Percentiles rank a stretch among this genome's conserved stretches.
Evolutionary conservation across 2,113 vertebrate genomes (phyloP).

Genomic region (Pristiophorus japonicus): DNA sequence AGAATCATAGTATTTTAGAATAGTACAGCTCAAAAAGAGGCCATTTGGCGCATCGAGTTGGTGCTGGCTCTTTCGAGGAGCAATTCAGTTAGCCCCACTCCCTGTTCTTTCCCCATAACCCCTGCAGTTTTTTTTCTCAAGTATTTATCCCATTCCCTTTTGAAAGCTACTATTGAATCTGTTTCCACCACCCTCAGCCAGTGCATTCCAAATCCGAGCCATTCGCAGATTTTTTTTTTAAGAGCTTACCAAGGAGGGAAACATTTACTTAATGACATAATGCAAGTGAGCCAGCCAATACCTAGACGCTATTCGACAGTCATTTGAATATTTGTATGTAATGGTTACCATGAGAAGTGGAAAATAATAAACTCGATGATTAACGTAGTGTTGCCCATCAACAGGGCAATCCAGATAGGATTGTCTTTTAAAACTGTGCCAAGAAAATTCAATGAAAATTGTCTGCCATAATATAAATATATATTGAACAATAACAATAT

Average conservation of each 20-base stretch:
- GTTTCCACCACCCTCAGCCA: no score
- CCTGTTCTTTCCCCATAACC: no score
- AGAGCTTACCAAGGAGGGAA: no score
- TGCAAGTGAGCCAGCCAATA: not conserved
- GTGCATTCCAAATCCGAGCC: no score
- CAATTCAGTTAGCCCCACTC: no score
- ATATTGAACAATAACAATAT: conserved; percentile 38
- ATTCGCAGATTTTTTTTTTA: not conserved
- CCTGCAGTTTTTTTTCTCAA: no score
- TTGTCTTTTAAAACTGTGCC: not conserved
- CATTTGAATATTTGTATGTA: not conserved
- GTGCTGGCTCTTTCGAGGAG: no score
- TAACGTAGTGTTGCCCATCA: not conserved
- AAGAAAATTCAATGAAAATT: not conserved
- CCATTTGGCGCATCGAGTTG: no score
- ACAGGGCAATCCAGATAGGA: not conserved
- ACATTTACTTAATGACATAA: not conserved
- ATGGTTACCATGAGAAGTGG: not conserved
- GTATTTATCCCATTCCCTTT: no score
- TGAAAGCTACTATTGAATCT: no score
- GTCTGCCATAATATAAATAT: not conserved
- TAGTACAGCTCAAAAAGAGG: no score
- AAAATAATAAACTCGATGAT: not conserved
- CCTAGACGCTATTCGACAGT: not conserved
- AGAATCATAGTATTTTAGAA: no score